A percentile compares a stretch with the other conserved stretches of the same genome.
Conservation (phyloP, 2,797 vertebrate species). For the Distichodus sexfasciatus region DNA sequence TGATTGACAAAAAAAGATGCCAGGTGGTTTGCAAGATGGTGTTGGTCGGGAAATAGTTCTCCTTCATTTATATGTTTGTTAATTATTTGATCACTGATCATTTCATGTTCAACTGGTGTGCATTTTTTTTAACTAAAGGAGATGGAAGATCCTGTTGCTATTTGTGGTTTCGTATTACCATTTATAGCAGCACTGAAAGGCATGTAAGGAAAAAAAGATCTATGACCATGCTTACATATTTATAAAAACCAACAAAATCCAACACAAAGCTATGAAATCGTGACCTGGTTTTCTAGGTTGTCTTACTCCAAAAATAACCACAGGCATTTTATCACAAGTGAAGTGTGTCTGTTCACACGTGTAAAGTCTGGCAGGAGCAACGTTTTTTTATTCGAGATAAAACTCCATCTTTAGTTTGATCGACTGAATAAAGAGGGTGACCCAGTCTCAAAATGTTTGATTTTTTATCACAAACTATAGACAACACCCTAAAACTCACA, state of each 20-base stretch:
- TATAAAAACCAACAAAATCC: no score
- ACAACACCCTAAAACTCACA: not conserved
- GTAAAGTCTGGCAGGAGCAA: not conserved
- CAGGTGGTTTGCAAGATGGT: no score
- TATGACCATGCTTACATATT: not conserved
- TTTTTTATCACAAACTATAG: not conserved
- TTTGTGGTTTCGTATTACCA: not conserved
- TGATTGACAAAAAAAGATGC: no score
- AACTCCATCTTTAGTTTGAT: not conserved
- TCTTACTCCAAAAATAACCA: not conserved
- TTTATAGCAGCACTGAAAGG: not conserved
- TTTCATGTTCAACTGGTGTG: not conserved
- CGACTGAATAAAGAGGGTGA: not conserved
- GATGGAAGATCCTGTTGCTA: not conserved
- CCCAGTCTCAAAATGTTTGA: not conserved
- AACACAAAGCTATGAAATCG: not conserved
- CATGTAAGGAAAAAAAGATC: not conserved
- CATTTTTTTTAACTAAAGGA: not conserved
- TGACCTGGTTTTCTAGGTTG: not conserved
- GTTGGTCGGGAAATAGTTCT: no score
- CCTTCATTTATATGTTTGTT: no score
- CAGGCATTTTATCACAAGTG: not conserved
- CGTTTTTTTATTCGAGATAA: not conserved
- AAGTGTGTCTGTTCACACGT: not conserved
- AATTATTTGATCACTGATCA: no score